Conservation (phyloP, 2,113 vertebrate genomes). For the Neotragus pygmaeus region DNA sequence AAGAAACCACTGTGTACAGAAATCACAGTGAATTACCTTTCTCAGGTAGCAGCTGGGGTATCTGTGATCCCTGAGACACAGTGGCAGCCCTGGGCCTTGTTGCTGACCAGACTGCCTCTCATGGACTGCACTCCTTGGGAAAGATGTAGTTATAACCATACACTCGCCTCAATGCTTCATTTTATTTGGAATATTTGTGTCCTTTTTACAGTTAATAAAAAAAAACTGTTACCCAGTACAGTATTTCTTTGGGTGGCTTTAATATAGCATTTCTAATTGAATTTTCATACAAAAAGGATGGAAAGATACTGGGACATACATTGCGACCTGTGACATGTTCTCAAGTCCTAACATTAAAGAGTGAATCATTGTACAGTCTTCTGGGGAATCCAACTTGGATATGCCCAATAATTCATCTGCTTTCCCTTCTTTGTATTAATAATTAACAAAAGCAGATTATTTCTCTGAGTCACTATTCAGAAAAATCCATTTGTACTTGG, state of each 20-base stretch:
- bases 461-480: not conserved
- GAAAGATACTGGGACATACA: not conserved
- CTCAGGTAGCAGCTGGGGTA: not conserved
- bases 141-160: not conserved
- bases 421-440: not conserved
- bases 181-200: not conserved
- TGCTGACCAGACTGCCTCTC: no score
- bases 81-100: no score
- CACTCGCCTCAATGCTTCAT: not conserved
- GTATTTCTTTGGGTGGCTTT: not conserved
- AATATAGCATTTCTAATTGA: slow-evolving; percentile 14
- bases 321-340: not conserved
- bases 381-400: not conserved
- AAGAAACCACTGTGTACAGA: not conserved
- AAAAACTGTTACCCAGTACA: slow-evolving; percentile 5
- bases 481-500: not conserved
- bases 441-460: not conserved
- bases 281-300: slow-evolving; percentile 24
- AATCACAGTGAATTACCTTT: not conserved
- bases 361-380: not conserved
- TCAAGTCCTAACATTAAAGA: not conserved
- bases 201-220: slow-evolving; percentile 16
- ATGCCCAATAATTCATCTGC: not conserved
- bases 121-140: accelerated
- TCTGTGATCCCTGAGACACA: not conserved